Conservation (phyloP, 2,797 vertebrate species). For the Antennarius maculatus region DNA sequence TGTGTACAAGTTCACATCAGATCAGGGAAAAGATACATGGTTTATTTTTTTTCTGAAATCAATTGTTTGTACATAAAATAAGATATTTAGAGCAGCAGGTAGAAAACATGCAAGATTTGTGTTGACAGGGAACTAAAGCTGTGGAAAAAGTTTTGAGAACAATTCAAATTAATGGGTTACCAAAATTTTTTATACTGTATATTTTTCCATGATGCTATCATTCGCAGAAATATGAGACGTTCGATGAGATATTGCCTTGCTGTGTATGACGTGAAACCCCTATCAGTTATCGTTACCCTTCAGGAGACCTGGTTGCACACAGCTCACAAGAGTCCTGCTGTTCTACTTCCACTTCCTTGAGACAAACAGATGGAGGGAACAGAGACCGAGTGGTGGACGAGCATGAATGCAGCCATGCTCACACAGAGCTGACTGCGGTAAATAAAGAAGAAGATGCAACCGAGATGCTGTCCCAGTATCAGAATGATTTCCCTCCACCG, state of each 20-base stretch:
- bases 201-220: neutral
- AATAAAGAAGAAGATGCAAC: slow-evolving; percentile 8
- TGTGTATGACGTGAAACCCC: slow-evolving; percentile 2
- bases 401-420: neutral
- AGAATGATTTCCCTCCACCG: slow-evolving; percentile 75
- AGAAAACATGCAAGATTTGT: too few relatives aligned
- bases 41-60: neutral
- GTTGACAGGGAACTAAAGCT: neutral
- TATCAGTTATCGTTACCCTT: slow-evolving; percentile 11
- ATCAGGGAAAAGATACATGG: neutral
- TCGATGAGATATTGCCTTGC: neutral
- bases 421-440: neutral
- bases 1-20: neutral
- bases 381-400: slow-evolving; percentile 14
- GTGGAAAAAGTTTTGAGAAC: neutral
- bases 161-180: neutral
- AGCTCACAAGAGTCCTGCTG: slow-evolving; percentile 63
- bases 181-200: neutral
- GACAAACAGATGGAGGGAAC: slow-evolving; percentile 36
- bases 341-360: slow-evolving; percentile 41
- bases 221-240: neutral
- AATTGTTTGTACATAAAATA: neutral
- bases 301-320: slow-evolving; percentile 61
- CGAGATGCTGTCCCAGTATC: slow-evolving; percentile 72
- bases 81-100: too few relatives aligned